Base-by-base conservation (phyloP, 2,113 vertebrate species). In the Irena cyanogastra region DNA sequence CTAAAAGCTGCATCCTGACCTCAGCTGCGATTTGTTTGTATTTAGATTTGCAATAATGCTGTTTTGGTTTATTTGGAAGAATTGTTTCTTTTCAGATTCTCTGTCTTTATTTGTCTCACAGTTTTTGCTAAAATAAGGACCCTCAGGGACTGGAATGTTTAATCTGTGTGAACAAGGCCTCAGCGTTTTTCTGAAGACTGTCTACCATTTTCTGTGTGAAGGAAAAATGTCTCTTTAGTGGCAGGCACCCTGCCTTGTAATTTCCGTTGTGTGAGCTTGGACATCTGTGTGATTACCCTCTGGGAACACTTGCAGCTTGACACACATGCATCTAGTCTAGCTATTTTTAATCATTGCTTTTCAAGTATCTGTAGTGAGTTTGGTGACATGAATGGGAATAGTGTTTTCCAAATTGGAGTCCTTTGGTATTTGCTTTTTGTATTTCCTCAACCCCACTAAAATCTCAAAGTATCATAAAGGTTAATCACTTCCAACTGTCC, bases 291-390 rank as follows among this genome's bases (percentile, higher is more conserved):
- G 44, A 81, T 96, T 94, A 88, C 88, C 93, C 85, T 97, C 97
- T 97, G 91, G 94, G 94, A 96, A 76, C 89, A 71, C 95, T 97
- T 90, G 90, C 84, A 96, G 87, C 87, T 91, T 89, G 89, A 94
- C 91, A 92, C 85, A 93, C 60, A 87, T 95, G 89, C 93, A 86
- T 95, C 87, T 80, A 82, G 72, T 72, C 91, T 78, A 87, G 95
- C 79, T 96, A 91, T 94, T 97, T 96, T 96, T 96, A 97, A 95
- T 95, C 94, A 64, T n/a, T 49, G 80, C 74, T 93, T 96, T 97
- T 96, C 90, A 94, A 93, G 83, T 90, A 70, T 89, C 83, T 94
- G 59, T 70, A 87, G 83, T 77, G 87, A 75, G 75, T 87, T 94
- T 89, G 74, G 91, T 74, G 92, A 93, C 65, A 90, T 95, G 92